Evolutionary conservation across 1,140 invertebrate species (phyloP).

Genomic region (Drosophila paulistorum): DNA sequence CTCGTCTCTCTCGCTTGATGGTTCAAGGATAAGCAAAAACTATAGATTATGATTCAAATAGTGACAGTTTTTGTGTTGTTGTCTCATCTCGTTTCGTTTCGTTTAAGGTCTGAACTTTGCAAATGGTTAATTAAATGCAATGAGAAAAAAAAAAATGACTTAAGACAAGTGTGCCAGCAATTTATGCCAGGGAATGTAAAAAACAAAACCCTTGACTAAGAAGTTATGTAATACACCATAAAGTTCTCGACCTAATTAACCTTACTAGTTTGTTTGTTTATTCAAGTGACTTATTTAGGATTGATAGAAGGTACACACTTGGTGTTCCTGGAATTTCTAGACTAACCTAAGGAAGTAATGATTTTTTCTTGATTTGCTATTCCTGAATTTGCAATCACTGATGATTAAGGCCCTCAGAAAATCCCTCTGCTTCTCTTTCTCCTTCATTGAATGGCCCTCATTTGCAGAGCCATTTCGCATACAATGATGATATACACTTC

Average conservation of each 20-base stretch:
- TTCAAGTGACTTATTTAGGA: too few species aligned
- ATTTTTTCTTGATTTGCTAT: too few species aligned
- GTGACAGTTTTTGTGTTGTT: neutral
- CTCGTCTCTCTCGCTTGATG: conserved; percentile 32
- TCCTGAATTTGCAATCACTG: too few species aligned
- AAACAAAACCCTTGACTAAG: neutral
- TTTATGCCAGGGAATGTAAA: neutral
- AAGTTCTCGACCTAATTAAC: neutral
- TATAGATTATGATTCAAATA: conserved; percentile 39
- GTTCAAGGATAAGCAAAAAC: conserved; percentile 59
- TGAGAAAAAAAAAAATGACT: too few species aligned
- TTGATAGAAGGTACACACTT: too few species aligned
- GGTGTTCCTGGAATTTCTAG: too few species aligned
- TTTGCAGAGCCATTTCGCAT: conserved; percentile 15
- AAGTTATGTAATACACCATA: neutral
- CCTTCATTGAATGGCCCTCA: conserved; percentile 11
- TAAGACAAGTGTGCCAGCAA: neutral
- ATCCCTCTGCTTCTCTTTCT: neutral
- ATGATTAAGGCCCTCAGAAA: too few species aligned
- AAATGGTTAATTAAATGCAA: neutral
- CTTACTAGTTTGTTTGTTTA: too few species aligned
- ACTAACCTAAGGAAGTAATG: too few species aligned
- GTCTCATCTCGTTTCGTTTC: too few species aligned
- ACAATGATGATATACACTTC: conserved; percentile 16
- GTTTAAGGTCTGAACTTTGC: conserved; percentile 6